phyloP scores from a whole-genome alignment of 2,113 vertebrate species.

The Mus musculus region DNA sequence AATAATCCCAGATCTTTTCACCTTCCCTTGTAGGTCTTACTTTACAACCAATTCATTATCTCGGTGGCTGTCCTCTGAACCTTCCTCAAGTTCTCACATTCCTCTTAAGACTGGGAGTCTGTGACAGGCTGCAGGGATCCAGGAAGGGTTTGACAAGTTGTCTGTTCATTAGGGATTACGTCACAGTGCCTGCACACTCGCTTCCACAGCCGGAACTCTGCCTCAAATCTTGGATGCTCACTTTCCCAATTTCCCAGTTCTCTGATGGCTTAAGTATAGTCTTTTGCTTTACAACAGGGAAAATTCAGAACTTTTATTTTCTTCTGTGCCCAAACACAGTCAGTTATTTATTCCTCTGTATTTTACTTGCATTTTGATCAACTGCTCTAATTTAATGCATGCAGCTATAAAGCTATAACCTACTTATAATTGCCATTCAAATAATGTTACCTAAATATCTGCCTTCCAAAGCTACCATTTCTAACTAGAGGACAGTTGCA shows the following conservation, averaged over 20 bases:
- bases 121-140: slow-evolving; percentile 53
- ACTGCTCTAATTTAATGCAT: not conserved
- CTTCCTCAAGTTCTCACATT: slow-evolving; percentile 74
- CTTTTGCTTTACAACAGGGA: no score
- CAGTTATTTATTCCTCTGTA: not conserved
- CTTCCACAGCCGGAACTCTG: not conserved
- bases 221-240: not conserved
- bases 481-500: not conserved
- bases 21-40: slow-evolving; percentile 81
- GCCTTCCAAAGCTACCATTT: not conserved
- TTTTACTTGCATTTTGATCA: not conserved
- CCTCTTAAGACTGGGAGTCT: slow-evolving; percentile 66
- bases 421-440: not conserved
- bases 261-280: not conserved
- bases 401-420: not conserved
- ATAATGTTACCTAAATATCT: not conserved
- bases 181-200: not conserved
- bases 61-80: slow-evolving; percentile 78
- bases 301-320: not conserved
- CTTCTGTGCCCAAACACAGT: not conserved
- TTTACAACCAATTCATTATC: slow-evolving; percentile 83
- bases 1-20: slow-evolving; percentile 81
- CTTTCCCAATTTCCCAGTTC: fast-evolving
- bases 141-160: slow-evolving; percentile 56
- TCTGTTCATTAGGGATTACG: slow-evolving; percentile 53